Evolutionary conservation across 2,797 vertebrate species (phyloP).

Genomic region (Cossypha polioptera): DNA sequence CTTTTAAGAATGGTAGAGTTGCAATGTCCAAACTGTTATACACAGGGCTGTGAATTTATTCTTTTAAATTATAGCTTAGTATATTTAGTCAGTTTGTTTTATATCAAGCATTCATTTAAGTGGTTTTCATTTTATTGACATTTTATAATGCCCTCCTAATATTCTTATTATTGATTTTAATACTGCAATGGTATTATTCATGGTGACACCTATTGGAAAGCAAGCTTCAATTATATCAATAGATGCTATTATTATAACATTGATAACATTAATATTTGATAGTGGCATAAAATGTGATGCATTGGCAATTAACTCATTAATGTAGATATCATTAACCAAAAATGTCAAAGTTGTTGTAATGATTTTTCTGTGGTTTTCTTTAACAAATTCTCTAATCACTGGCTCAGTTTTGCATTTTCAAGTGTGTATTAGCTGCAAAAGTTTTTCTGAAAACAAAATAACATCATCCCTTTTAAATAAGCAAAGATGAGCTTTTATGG

Average conservation of each 20-base stretch:
- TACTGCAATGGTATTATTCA: constrained; percentile 78
- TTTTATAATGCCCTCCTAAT: constrained; percentile 76
- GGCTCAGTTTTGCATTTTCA: constrained; percentile 8
- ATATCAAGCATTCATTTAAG: constrained; percentile 69
- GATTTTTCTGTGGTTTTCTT: constrained; percentile 57
- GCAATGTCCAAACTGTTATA: background rate
- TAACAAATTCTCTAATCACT: constrained; percentile 51
- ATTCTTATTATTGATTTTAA: constrained; percentile 80
- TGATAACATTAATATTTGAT: constrained; percentile 79
- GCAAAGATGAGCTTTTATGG: background rate
- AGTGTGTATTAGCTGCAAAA: constrained; percentile 4
- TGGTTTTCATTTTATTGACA: constrained; percentile 73
- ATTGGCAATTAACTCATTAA: constrained; percentile 77
- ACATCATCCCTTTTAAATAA: background rate
- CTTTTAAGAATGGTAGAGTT: background rate
- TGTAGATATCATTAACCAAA: constrained; percentile 74
- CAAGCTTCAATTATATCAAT: constrained; percentile 77
- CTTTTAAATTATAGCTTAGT: constrained; percentile 59
- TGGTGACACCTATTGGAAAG: constrained; percentile 77
- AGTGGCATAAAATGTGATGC: constrained; percentile 72
- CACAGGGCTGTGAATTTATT: constrained; percentile 35
- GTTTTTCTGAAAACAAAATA: constrained; percentile 27
- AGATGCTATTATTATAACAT: constrained; percentile 78
- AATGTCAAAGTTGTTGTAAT: constrained; percentile 65
- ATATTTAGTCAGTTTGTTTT: constrained; percentile 70